phyloP scores from a whole-genome alignment of 2,888 invertebrate genomes.

The Brenthis ino region DNA sequence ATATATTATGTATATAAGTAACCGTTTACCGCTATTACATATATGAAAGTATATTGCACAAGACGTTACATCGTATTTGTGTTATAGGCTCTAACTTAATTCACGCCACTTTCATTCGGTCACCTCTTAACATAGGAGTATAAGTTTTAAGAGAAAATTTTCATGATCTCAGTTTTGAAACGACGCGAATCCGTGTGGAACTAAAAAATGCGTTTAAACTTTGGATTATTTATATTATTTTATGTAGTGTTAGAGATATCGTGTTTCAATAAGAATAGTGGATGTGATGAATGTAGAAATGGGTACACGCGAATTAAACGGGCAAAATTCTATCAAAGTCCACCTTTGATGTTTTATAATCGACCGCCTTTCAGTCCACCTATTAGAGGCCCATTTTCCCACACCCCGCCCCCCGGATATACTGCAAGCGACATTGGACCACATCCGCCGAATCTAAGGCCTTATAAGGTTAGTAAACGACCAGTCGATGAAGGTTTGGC shows the following conservation, averaged over 20 bases:
- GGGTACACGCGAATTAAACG: conserved; percentile 59
- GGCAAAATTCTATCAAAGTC: conserved; percentile 61
- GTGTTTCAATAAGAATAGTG: conserved; percentile 47
- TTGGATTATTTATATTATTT: conserved; percentile 44
- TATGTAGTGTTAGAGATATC: conserved; percentile 50
- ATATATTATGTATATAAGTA: too few species aligned
- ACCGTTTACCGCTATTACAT: conserved; percentile 22
- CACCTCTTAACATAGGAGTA: conserved; percentile 54
- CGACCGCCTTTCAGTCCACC: conserved; percentile 55
- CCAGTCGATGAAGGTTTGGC: conserved; percentile 58
- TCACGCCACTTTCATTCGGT: conserved; percentile 69
- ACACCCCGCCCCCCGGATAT: conserved; percentile 65
- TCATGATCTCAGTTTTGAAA: conserved; percentile 67
- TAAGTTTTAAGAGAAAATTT: conserved; percentile 58
- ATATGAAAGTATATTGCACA: conserved; percentile 44
- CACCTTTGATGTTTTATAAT: conserved; percentile 59
- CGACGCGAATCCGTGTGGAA: conserved; percentile 37
- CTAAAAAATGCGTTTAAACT: conserved; percentile 33
- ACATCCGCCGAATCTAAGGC: conserved; percentile 46
- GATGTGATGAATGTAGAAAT: conserved; percentile 45
- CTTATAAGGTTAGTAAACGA: conserved; percentile 64
- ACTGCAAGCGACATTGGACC: conserved; percentile 47
- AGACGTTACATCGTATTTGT: conserved; percentile 41
- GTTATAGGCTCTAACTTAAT: conserved; percentile 63
- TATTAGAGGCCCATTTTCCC: conserved; percentile 56